These are phyloP conservation scores for Caenorhabditis japonica DNA, from an alignment of 2,888 invertebrate genomes.

Conservation along the genomic window DNA sequence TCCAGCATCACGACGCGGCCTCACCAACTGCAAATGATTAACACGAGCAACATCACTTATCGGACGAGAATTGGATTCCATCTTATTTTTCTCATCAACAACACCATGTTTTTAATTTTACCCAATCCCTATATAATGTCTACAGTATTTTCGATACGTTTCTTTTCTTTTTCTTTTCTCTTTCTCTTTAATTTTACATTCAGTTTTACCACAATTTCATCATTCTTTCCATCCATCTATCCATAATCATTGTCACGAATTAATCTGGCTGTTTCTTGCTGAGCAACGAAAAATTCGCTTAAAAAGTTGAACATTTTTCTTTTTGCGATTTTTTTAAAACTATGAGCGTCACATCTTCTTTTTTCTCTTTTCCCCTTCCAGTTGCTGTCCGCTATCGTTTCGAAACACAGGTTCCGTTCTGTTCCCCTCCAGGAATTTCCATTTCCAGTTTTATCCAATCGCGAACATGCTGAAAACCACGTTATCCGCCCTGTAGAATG, in stretches of 20 bases:
- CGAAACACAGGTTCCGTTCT: conserved; percentile 26
- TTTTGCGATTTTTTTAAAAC: conserved; percentile 9
- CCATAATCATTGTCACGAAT: conserved; percentile 41
- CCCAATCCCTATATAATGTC: no score
- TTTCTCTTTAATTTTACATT: no score
- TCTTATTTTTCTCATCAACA: no score
- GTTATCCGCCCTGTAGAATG: conserved; percentile 31
- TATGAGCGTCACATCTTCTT: conserved; percentile 2
- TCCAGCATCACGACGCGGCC: conserved; percentile 45
- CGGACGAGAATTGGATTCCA: no score
- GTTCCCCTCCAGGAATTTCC: conserved; percentile 25
- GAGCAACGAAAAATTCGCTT: not conserved
- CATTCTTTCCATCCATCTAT: no score
- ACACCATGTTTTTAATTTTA: no score
- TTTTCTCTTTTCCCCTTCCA: conserved; percentile 20
- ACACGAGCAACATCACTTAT: no score
- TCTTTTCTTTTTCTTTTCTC: no score
- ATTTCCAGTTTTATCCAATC: conserved; percentile 17
- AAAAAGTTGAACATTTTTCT: conserved; percentile 24
- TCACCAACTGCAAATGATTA: conserved; percentile 40
- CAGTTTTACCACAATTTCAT: no score
- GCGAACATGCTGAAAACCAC: conserved; percentile 19
- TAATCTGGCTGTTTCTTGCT: conserved; percentile 39
- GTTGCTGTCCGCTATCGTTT: conserved; percentile 39
- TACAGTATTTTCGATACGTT: no score